Percentiles rank a stretch among this genome's conserved stretches.
Conservation (phyloP, 92 coral and sea anemone species). For the Muricea muricata region DNA sequence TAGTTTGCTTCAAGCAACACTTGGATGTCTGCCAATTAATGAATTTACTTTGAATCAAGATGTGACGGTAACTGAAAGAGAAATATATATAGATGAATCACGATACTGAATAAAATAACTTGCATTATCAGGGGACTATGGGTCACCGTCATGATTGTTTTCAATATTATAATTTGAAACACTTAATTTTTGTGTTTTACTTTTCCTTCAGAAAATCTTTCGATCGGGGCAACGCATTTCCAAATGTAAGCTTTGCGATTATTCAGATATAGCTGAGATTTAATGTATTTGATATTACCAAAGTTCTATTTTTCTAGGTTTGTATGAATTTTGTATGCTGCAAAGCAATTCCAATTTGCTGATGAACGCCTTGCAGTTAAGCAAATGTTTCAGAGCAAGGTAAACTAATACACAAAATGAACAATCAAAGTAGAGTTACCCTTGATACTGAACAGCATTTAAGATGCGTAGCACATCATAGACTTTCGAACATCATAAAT, state of each 20-base stretch:
- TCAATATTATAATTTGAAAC: too few relatives aligned
- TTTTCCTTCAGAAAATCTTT: slow-evolving; percentile 82
- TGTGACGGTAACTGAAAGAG: slow-evolving; percentile 83
- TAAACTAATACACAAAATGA: too few relatives aligned
- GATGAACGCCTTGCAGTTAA: slow-evolving; percentile 80
- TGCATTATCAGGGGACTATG: too few relatives aligned
- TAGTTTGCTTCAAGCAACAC: slow-evolving; percentile 93
- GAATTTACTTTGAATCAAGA: slow-evolving; percentile 93
- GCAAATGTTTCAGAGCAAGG: slow-evolving; percentile 95
- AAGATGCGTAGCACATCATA: too few relatives aligned
- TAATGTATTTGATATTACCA: too few relatives aligned
- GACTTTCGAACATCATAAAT: neutral
- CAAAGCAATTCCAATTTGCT: slow-evolving; percentile 69
- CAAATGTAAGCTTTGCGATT: slow-evolving; percentile 75
- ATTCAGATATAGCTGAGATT: neutral
- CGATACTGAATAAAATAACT: neutral
- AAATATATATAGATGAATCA: neutral
- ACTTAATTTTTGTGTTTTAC: neutral
- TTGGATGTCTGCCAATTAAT: slow-evolving; percentile 78
- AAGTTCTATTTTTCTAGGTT: slow-evolving; percentile 55
- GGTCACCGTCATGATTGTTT: too few relatives aligned
- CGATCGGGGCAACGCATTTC: slow-evolving; percentile 98
- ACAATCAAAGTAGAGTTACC: too few relatives aligned
- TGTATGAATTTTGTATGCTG: slow-evolving; percentile 84
- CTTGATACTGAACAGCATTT: too few relatives aligned